These are phyloP conservation scores for Alouatta palliata DNA, from an alignment of 2,113 vertebrate species.

Conservation along the genomic window DNA sequence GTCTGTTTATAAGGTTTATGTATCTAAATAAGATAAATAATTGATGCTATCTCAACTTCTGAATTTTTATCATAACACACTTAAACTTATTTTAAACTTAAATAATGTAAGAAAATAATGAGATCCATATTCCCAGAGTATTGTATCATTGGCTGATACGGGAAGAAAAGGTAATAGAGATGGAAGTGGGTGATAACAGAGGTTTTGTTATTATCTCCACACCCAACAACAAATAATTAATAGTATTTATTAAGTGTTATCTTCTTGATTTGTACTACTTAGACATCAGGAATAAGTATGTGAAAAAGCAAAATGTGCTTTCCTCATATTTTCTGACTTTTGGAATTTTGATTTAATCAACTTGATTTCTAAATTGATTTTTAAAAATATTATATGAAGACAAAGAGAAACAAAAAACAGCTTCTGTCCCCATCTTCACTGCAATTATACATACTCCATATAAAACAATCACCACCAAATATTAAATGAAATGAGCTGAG, in stretches of 20 bases:
- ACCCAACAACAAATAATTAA: background rate
- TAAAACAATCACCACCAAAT: background rate
- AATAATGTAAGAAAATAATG: background rate
- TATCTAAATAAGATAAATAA: background rate
- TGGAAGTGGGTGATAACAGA: background rate
- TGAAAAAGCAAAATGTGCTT: background rate
- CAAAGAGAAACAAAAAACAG: background rate
- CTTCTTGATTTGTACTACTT: background rate
- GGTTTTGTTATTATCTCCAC: rapidly evolving
- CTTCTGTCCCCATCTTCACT: rapidly evolving
- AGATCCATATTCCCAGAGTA: rapidly evolving
- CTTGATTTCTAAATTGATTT: background rate
- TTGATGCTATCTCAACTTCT: background rate
- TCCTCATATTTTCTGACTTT: background rate
- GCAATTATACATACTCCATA: rapidly evolving
- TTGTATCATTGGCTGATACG: background rate
- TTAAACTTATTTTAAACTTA: background rate
- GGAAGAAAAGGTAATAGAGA: background rate
- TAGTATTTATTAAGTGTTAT: rapidly evolving
- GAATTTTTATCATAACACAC: background rate
- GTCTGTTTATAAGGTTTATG: background rate
- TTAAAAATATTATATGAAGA: background rate
- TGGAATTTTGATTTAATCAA: too few relatives aligned
- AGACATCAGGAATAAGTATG: background rate
- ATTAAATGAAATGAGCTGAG: background rate